Conservation (phyloP, 1,140 invertebrate genomes). For the Aphis craccivora region DNA sequence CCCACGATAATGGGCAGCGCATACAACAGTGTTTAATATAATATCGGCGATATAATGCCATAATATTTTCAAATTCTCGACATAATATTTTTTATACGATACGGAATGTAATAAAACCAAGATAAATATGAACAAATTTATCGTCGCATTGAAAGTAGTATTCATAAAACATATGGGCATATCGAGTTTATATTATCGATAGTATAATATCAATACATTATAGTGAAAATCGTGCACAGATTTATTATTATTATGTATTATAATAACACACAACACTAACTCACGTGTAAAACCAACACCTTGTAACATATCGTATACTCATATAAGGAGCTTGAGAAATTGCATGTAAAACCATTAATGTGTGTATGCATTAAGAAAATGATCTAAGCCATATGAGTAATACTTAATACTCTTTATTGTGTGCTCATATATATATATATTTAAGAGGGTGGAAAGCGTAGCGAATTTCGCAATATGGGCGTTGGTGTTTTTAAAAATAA, state of each 20-base stretch:
- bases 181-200: constrained; percentile 12
- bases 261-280: neutral
- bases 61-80: neutral
- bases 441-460: constrained; percentile 18
- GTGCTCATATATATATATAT: neutral
- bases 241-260: neutral
- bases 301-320: neutral
- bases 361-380: constrained; percentile 7
- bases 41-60: neutral
- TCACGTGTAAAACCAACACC: neutral
- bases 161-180: neutral
- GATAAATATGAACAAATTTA: constrained; percentile 19
- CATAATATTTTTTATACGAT: neutral
- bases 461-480: neutral
- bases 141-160: constrained; percentile 3
- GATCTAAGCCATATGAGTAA: neutral
- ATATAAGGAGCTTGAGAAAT: neutral
- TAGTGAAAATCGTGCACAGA: neutral
- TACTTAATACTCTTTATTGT: constrained; percentile 14
- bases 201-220: neutral
- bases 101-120: neutral
- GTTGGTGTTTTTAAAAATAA: constrained; percentile 13
- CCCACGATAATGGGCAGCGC: neutral
- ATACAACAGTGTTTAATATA: neutral
- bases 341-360: neutral